Evolutionary conservation across 2,797 vertebrate species (phyloP).

Genomic region (Dicrostonyx torquatus): DNA sequence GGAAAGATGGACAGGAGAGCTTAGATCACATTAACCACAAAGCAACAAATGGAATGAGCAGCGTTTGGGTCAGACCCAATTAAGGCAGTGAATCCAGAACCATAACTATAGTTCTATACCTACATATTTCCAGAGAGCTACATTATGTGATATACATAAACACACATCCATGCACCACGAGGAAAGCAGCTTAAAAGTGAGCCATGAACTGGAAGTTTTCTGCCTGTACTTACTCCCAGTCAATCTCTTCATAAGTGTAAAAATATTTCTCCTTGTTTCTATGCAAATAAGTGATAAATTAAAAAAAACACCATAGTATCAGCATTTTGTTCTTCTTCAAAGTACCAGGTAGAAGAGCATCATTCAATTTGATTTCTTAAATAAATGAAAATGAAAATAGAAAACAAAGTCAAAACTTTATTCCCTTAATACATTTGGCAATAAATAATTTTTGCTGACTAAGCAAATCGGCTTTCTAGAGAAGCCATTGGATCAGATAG

Average conservation of each 20-base stretch:
- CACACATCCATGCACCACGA: not conserved
- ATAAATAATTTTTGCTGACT: not conserved
- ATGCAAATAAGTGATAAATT: not conserved
- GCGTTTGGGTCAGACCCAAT: not conserved
- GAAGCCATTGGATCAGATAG: not conserved
- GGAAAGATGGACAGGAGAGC: not conserved
- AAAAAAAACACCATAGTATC: not conserved
- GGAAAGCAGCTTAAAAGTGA: not conserved
- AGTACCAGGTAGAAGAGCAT: not conserved
- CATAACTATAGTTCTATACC: not conserved
- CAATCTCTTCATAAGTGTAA: not conserved
- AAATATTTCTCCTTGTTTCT: not conserved
- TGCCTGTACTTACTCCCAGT: not conserved
- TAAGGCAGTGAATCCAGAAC: not conserved
- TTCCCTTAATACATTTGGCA: not conserved
- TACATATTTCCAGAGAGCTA: not conserved
- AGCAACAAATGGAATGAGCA: not conserved
- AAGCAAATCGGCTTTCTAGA: not conserved
- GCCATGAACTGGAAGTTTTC: not conserved
- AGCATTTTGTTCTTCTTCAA: constrained; percentile 2
- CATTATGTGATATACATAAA: not conserved
- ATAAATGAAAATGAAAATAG: not conserved
- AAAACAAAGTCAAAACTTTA: constrained; percentile 50
- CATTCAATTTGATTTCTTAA: not conserved
- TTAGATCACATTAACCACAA: not conserved